Evolutionary conservation across 1,140 invertebrate genomes (phyloP), one percentile per base, ranked within the genome.

Genomic region (Formica exsecta): DNA sequence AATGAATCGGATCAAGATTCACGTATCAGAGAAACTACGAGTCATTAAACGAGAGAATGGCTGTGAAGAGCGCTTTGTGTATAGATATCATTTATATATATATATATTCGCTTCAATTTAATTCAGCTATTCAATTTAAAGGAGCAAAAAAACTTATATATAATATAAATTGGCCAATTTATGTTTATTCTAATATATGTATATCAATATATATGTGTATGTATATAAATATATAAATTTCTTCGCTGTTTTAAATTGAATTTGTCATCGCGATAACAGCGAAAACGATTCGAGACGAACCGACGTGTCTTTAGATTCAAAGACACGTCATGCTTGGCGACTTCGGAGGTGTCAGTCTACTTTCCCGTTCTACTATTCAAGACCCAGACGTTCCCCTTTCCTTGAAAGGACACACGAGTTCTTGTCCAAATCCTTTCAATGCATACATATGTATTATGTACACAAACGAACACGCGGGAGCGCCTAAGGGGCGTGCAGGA

Each of bases 401-500:
- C 57, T 54, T 36, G 75, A 74, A 16, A 83, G 74, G 87, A 85
- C 68, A 75, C 73, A 66, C 64, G 87, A 65, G 76, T 90, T 89
- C 91, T 92, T 89, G 91, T 89, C 89, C 62, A 81, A 90, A 92
- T 92, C 91, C 87, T 90, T 92, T 91, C 91, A 85, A 92, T 92
- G 87, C 73, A 86, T 91, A 86, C 89, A 64, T 80, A 77, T 77
- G 68, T 74, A 71, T 64, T 59, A 66, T 74, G 85, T 84, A 83
- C 57, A 74, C 68, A 59, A 22, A 79, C 36, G 57, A 71, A 22
- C 25, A 22, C 9, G 57, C 48, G 64, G 29, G 79, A 90, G 65
- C 70, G 76, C 61, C 85, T 38, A 83, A 81, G 66, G 57, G 66
- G 83, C 79, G 57, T 65, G 65, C 62, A 64, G 71, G 68, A 57